Conservation (phyloP, 2,888 invertebrate species). For the Bibio marci region DNA sequence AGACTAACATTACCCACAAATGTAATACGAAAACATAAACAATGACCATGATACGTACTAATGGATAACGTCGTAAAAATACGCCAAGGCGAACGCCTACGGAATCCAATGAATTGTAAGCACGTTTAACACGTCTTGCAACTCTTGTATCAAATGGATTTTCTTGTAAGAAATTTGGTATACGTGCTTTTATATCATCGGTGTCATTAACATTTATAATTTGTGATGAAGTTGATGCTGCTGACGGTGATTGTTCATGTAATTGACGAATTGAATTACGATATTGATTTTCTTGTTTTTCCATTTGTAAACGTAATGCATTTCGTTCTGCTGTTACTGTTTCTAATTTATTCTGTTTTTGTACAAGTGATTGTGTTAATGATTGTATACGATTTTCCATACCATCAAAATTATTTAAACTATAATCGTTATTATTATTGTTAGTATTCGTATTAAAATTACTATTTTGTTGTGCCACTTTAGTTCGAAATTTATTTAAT, state of each 20-base stretch:
- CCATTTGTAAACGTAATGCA: constrained; percentile 65
- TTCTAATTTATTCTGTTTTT: constrained; percentile 75
- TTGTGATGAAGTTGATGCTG: constrained; percentile 11
- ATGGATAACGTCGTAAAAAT: constrained; percentile 63
- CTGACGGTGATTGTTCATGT: constrained; percentile 28
- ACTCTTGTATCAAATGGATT: constrained; percentile 61
- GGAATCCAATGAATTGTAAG: constrained; percentile 57
- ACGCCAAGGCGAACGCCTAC: constrained; percentile 63
- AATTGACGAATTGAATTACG: constrained; percentile 35
- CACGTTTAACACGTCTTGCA: constrained; percentile 56
- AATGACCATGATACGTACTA: constrained; percentile 66
- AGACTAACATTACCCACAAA: constrained; percentile 64
- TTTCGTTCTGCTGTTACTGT: constrained; percentile 68
- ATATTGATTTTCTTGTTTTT: constrained; percentile 51
- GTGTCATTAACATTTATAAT: constrained; percentile 43
- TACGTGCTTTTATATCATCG: constrained; percentile 49
- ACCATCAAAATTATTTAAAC: constrained; percentile 13
- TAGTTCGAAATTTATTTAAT: constrained; percentile 35
- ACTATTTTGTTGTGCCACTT: constrained; percentile 25
- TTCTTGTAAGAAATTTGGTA: constrained; percentile 53
- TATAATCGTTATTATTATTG: constrained; percentile 5
- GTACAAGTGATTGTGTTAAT: constrained; percentile 67
- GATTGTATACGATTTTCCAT: constrained; percentile 32
- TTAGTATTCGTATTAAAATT: background rate
- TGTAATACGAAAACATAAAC: constrained; percentile 74